phyloP scores from a whole-genome alignment of 2,797 vertebrate species.

The Gymnothorax javanicus region DNA sequence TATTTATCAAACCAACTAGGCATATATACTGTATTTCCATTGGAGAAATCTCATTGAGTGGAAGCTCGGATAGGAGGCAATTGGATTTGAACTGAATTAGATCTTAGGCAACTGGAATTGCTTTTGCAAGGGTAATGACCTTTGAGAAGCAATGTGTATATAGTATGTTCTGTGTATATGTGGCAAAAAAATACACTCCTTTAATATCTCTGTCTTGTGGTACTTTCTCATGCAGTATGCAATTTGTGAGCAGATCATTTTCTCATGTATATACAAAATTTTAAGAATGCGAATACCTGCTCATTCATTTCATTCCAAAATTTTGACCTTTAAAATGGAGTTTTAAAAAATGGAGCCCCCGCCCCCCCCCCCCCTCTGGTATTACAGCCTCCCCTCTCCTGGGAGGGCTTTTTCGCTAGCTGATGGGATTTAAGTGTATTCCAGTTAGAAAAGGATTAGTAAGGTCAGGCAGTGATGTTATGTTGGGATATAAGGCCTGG shows the following conservation, averaged over 20 bases:
- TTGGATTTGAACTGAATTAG: slow-evolving; percentile 3
- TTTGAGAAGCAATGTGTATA: not conserved
- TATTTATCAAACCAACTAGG: not conserved
- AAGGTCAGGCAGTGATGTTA: too few species aligned
- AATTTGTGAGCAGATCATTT: not conserved
- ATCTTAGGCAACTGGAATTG: not conserved
- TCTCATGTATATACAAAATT: not conserved
- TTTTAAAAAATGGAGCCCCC: too few species aligned
- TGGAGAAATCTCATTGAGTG: not conserved
- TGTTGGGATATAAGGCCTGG: too few species aligned
- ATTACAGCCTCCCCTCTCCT: too few species aligned
- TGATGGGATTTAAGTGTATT: too few species aligned
- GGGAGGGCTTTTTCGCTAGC: too few species aligned
- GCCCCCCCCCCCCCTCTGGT: too few species aligned
- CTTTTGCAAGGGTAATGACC: not conserved
- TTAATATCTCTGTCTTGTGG: too few species aligned
- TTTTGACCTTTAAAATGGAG: too few species aligned
- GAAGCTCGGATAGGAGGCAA: not conserved
- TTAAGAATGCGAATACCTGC: too few species aligned
- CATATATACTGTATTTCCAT: not conserved
- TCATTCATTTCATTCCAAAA: too few species aligned
- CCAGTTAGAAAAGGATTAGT: too few species aligned
- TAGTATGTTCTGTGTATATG: not conserved
- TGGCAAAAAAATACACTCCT: not conserved
- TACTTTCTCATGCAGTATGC: not conserved